Conservation (phyloP, 2,888 invertebrate genomes). For the Ormyrus pomaceus region DNA sequence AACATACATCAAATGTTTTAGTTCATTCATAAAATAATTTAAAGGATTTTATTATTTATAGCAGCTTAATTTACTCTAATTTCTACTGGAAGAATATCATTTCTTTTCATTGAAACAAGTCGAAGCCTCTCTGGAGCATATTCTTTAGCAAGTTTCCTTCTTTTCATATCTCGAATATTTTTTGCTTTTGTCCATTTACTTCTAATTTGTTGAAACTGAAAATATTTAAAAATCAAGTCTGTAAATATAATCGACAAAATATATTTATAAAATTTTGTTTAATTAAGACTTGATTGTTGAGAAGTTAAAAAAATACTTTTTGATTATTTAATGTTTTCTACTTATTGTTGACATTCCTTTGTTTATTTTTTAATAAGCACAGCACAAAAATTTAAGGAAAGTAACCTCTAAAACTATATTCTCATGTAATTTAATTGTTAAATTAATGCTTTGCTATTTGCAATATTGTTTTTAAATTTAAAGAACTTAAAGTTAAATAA, state of each 20-base stretch:
- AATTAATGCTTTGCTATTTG: background rate
- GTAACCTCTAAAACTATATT: too few relatives aligned
- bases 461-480: background rate
- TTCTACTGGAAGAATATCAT: conserved; percentile 89
- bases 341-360: too few relatives aligned
- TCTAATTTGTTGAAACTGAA: conserved; percentile 84
- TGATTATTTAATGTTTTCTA: too few relatives aligned
- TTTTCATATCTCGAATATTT: conserved; percentile 92
- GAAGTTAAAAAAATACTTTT: too few relatives aligned
- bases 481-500: conserved; percentile 28
- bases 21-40: background rate
- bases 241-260: too few relatives aligned
- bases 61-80: conserved; percentile 75
- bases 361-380: too few relatives aligned
- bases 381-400: too few relatives aligned
- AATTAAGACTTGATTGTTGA: too few relatives aligned
- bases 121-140: conserved; percentile 87
- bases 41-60: conserved; percentile 12
- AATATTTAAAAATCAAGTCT: conserved; percentile 35
- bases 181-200: conserved; percentile 87
- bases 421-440: too few relatives aligned
- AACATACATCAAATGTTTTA: conserved; percentile 34
- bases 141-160: conserved; percentile 85
- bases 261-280: too few relatives aligned
- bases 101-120: conserved; percentile 89